Base-by-base conservation (phyloP, 2,113 vertebrate species). In the Neogale vison region DNA sequence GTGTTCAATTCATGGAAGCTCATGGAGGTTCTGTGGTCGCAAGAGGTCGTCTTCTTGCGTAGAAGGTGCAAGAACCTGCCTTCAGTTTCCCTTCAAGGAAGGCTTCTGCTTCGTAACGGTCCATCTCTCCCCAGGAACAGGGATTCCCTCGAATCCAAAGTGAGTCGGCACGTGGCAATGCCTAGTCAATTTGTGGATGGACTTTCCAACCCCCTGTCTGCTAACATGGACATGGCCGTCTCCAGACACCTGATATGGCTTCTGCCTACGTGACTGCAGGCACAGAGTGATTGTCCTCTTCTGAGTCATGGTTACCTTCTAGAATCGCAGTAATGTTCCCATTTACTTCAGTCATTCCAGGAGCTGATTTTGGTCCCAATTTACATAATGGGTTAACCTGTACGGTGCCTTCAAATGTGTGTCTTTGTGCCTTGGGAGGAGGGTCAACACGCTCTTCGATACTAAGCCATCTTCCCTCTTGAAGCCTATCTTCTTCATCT, bases 41-140 rank as follows among this genome's bases (percentile, higher is more conserved):
- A 99, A 99, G 98, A 99, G 99, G 99, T 99, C 99, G 99, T 99
- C 99, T 99, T 99, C 99, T 90, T 99, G 99, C 6, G 99, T 99
- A 0, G 99, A 99, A 98, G 99, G 98, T 99, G 99, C 98, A 99
- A 99, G 98, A 99, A 99, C 42, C 99, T 99, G 98, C 99, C 99
- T 98, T 99, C 99, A 0, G 99, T 57, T 99, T 99, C 86, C 99
- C 99, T 80, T 99, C 99, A 67, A 99, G 99, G 98, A 99, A 99
- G 0, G 99, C 99, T 98, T 99, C 99, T 4, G 99, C 99, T 98
- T 99, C 99, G 0, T 99, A 99, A 31, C 99, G 99, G 99, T 99
- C 99, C 99, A 99, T 99, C 90, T 99, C 99, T 0, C 99, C 99
- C 99, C 99, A 99, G 98, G 99, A 99, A 61, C 99, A 99, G 3